These are phyloP conservation scores for Rana temporaria DNA, from an alignment of 2,113 vertebrate species.

Conservation along the genomic window DNA sequence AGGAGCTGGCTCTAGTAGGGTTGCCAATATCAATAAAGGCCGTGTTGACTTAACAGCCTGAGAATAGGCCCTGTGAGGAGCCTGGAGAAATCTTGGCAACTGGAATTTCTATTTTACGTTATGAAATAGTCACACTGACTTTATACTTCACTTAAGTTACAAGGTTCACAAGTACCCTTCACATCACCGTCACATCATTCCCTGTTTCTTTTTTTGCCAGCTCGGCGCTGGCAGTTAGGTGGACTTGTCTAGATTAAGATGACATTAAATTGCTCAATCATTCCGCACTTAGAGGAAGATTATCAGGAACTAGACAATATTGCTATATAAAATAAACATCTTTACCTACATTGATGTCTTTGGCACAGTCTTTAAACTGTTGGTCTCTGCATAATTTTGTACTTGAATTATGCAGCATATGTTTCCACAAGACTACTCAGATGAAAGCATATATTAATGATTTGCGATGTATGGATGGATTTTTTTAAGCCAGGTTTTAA, in stretches of 20 bases:
- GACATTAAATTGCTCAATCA: constrained; percentile 31
- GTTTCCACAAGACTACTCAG: no score
- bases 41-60: constrained; percentile 44
- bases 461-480: no score
- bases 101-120: constrained; percentile 20
- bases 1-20: constrained; percentile 9
- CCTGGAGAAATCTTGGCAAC: constrained; percentile 28
- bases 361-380: background rate
- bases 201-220: constrained; percentile 16
- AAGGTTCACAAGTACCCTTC: constrained; percentile 15
- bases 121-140: constrained; percentile 25
- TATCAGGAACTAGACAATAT: constrained; percentile 16
- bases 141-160: constrained; percentile 1
- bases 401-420: background rate
- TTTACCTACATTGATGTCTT: background rate
- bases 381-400: background rate
- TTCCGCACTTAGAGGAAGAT: constrained; percentile 19
- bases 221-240: constrained; percentile 31
- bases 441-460: no score
- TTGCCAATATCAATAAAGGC: constrained; percentile 42
- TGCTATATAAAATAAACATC: background rate
- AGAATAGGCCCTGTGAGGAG: constrained; percentile 41
- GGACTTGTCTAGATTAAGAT: constrained; percentile 26
- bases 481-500: no score
- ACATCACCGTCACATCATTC: constrained; percentile 7